Evolutionary conservation across 2,888 invertebrate species (phyloP), one percentile per base, ranked within the genome.

Genomic region (Eupeodes luniger): DNA sequence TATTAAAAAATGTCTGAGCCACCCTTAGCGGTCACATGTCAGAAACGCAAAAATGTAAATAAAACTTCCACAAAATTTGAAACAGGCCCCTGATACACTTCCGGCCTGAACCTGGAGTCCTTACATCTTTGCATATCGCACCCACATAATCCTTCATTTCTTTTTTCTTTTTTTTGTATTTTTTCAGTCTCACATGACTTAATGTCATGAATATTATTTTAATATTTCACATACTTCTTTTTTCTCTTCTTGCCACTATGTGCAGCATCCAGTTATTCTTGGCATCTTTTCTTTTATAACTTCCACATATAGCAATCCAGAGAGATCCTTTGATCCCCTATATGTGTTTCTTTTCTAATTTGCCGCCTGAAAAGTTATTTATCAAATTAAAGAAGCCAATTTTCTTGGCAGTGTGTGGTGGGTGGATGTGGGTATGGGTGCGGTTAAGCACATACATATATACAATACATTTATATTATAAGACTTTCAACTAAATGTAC

Each of bases 161-260:
- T 3, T 44, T 51, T 51, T 49, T 5, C n/a, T 14, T 47, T 19
- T 40, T 10, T 12, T 19, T 55, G 4, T 49, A 40, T 34, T 51
- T 4, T 27, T 12, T n/a, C 34, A 55, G 57, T 64, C 64, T 57
- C 51, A 67, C 66, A 78, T 85, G 81, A 85, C 77, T 85, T 78
- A 81, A 77, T 77, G 81, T 69, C 77, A 82, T 82, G 85, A 78
- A 85, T 82, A 82, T 81, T 85, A 82, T 85, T 82, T 85, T 82
- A 82, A 85, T 82, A 85, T 75, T 69, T 72, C 72, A 72, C 57
- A 27, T 4, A 14, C 14, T 72, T 79, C 61, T 59, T 40, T 66
- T 10, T 72, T 79, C 61, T 59, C 27, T 66, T 49, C 14, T 69
- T 62, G 51, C 55, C 40, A 70, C 55, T 79, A 27, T 27, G 27